These are phyloP conservation scores for Condylostylus longicornis DNA, from an alignment of 1,140 invertebrate genomes.

Conservation along the genomic window DNA sequence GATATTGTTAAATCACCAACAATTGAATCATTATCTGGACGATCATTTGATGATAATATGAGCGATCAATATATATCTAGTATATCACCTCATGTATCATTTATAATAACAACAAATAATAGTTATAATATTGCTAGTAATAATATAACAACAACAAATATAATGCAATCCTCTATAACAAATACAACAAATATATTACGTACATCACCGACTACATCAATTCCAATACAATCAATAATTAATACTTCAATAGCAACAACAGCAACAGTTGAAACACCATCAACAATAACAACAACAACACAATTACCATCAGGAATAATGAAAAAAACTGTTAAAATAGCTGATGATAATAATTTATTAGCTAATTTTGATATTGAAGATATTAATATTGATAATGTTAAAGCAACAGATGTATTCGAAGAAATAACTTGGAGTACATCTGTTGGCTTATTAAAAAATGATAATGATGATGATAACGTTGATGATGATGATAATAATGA, in stretches of 20 bases:
- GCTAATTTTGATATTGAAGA: background rate
- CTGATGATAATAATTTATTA: background rate
- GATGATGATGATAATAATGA: too few relatives aligned
- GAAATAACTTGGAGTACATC: too few relatives aligned
- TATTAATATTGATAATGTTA: background rate
- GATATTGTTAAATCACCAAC: constrained; percentile 32
- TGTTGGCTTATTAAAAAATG: too few relatives aligned
- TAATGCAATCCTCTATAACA: constrained; percentile 8
- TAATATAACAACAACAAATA: constrained; percentile 11
- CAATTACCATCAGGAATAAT: background rate
- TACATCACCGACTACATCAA: too few relatives aligned
- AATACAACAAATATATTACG: too few relatives aligned
- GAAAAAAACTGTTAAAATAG: background rate
- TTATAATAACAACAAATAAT: constrained; percentile 9
- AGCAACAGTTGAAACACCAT: too few relatives aligned
- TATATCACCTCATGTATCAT: constrained; percentile 21
- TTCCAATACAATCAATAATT: too few relatives aligned
- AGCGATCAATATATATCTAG: too few relatives aligned
- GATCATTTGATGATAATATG: constrained; percentile 32
- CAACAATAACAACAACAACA: too few relatives aligned
- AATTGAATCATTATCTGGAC: constrained; percentile 32
- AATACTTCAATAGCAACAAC: too few relatives aligned
- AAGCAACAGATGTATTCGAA: background rate
- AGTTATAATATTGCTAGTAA: constrained; percentile 10
- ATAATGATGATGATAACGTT: too few relatives aligned